phyloP scores from a whole-genome alignment of 2,797 vertebrate genomes.

The Channallabes apus region DNA sequence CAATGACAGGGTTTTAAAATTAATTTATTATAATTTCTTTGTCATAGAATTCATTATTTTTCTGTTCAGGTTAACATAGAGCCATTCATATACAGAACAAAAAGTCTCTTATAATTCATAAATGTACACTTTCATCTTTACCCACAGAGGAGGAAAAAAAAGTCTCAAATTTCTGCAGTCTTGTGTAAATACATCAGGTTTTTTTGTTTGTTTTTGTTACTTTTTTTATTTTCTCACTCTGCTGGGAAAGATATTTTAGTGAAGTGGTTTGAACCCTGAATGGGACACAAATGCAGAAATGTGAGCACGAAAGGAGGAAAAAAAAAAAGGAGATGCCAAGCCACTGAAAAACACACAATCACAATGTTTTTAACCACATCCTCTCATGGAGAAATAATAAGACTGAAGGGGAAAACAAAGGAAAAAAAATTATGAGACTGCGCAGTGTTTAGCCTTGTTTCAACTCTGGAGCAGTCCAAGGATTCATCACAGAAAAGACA shows the following conservation, averaged over 20 bases:
- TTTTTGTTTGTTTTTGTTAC: background rate
- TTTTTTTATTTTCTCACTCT: constrained; percentile 29
- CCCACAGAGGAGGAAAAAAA: constrained; percentile 68
- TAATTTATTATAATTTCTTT: constrained; percentile 82
- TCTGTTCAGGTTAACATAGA: constrained; percentile 78
- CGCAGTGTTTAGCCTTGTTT: constrained; percentile 44
- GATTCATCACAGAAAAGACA: background rate
- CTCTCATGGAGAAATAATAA: constrained; percentile 49
- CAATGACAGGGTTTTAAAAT: constrained; percentile 69
- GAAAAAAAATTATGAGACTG: constrained; percentile 57
- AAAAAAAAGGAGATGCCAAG: constrained; percentile 47
- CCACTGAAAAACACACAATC: constrained; percentile 39
- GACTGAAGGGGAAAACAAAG: constrained; percentile 51
- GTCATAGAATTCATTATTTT: constrained; percentile 73
- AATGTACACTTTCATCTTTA: constrained; percentile 74
- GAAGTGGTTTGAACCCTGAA: constrained; percentile 44
- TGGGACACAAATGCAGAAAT: constrained; percentile 59
- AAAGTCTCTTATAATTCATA: constrained; percentile 67
- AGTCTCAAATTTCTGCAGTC: constrained; percentile 50
- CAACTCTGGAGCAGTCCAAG: background rate
- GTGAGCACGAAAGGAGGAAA: constrained; percentile 43
- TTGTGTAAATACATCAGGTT: constrained; percentile 36
- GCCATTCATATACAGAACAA: constrained; percentile 77
- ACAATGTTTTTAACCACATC: constrained; percentile 23
- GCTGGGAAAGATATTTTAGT: constrained; percentile 32